These are phyloP conservation scores for Cettia cetti DNA, from an alignment of 2,113 vertebrate genomes.

Conservation along the genomic window DNA sequence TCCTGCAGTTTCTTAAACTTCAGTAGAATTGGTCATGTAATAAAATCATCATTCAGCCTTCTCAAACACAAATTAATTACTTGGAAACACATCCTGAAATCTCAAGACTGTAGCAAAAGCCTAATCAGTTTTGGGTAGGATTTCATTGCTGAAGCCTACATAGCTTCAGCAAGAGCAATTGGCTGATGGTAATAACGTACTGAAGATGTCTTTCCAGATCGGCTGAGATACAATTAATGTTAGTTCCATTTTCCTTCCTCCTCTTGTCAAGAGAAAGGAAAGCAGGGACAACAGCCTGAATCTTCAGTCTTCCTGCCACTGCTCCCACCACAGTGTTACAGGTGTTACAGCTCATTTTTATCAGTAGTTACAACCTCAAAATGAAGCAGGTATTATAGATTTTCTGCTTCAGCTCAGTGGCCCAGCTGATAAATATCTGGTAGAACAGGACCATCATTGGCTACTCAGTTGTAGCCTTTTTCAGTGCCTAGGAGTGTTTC, in stretches of 20 bases:
- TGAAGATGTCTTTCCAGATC: neutral
- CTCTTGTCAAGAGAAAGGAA: neutral
- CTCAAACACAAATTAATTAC: neutral
- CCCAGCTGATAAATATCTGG: neutral
- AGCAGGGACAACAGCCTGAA: neutral
- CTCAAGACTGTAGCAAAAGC: neutral
- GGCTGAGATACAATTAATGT: neutral
- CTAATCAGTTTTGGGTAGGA: neutral
- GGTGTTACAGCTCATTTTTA: neutral
- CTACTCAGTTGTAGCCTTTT: neutral
- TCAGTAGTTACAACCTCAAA: neutral
- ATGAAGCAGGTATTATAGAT: fast-evolving
- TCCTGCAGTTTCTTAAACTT: neutral
- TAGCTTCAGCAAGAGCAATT: neutral
- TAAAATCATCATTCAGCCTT: neutral
- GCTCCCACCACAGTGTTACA: fast-evolving
- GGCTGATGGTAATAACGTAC: neutral
- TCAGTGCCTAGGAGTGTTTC: neutral
- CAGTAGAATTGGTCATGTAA: neutral
- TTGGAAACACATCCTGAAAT: neutral
- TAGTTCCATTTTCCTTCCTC: neutral
- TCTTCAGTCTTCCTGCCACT: neutral
- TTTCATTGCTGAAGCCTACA: fast-evolving
- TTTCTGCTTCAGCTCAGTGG: neutral
- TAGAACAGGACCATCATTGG: neutral